Base-by-base conservation (phyloP, 2,888 invertebrate species). In the Parapristionchus giblindavisi region DNA sequence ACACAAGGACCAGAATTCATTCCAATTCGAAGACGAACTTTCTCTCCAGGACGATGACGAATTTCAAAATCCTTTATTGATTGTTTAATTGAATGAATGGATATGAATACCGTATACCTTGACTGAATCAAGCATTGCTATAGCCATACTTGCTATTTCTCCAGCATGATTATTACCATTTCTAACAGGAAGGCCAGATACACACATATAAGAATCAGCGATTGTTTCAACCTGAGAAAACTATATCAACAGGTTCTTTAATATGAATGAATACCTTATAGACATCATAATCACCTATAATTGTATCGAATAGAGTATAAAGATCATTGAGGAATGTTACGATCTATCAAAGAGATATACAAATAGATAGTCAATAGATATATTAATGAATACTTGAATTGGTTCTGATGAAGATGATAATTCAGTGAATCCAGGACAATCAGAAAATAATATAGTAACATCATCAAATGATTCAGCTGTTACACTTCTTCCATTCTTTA, bases 291-390 rank as follows among this genome's bases (percentile, higher is more conserved):
- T 79, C 70, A 27, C 79, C 77, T 54, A 84, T 79, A 27, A 84
- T 77, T 0, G 61, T 56, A 61, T 84, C 83, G 68, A 84, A 80
- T 14, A 76, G 48, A 0, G 80, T 81, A 79, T 81, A 84, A 32
- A 84, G 75, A 56, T 84, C 81, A 71, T 84, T 82, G 32, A 84
- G 77, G 65, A 84, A 80, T 51, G 77, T 75, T 56, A 84, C 80
- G 29, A 84, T 82, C 92, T 96, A 93, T 85, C 94, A 93, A 63
- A 43, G 21, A 29, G 21, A 48, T 65, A 8, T 1, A 65, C 48
- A 38, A 1, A 2, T 65, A 2, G 24, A 48, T 54, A 14, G 6
- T 34, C 11, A 11, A 17, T 61, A 34, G 11, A 5, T 36, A 21
- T 48, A 5, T 11, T 52, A n/a, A 34, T 52, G 29, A 68, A 40